Percentiles rank a stretch among this genome's conserved stretches.
These are phyloP conservation scores for Patella caerulea DNA, from an alignment of 2,888 invertebrate species.

Conservation along the genomic window DNA sequence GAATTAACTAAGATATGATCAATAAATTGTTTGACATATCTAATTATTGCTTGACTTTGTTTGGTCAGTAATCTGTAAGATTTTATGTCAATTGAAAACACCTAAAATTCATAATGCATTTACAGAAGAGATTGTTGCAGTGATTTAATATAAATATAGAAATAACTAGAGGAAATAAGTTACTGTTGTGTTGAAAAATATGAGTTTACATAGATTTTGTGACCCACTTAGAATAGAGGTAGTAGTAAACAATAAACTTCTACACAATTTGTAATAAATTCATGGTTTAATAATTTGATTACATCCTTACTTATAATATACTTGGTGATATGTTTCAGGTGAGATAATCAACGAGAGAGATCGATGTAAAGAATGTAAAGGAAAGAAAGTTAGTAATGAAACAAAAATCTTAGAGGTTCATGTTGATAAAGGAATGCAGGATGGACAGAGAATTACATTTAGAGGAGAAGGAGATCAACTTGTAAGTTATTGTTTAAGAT, in stretches of 20 bases:
- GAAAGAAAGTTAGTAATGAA: conserved; percentile 86
- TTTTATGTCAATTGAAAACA: no score
- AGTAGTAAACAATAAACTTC: background rate
- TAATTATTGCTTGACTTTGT: no score
- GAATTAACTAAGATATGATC: no score
- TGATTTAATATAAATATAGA: no score
- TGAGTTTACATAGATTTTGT: background rate
- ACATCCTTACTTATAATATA: background rate
- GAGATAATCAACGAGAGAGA: conserved; percentile 79
- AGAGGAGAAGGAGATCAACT: conserved; percentile 90
- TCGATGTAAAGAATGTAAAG: conserved; percentile 85
- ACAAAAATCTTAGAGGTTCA: conserved; percentile 88
- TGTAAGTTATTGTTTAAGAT: conserved; percentile 65
- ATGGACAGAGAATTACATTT: conserved; percentile 88
- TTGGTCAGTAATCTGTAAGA: no score
- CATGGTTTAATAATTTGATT: no score
- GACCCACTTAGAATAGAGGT: background rate
- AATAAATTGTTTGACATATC: no score
- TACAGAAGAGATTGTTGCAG: no score
- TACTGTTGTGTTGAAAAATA: background rate
- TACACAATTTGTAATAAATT: no score
- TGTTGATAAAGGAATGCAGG: conserved; percentile 90
- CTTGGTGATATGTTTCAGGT: conserved; percentile 50
- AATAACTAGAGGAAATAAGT: no score
- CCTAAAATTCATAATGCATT: no score